A percentile compares a stretch with the other conserved stretches of the same genome.
phyloP scores from a whole-genome alignment of 2,797 vertebrate species.

The Australoheros facetus region DNA sequence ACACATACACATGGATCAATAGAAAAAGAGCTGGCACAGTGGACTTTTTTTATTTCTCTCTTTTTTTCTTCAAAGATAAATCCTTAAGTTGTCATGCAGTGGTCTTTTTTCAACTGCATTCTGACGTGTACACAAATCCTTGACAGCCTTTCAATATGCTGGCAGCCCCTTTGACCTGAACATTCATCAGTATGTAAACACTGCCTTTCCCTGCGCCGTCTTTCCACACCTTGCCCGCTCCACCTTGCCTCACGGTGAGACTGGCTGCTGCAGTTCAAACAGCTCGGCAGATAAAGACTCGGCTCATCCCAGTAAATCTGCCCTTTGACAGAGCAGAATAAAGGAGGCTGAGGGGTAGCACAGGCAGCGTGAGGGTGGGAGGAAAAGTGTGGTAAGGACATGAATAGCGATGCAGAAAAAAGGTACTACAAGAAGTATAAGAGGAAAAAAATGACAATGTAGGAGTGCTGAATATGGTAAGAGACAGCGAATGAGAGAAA shows the following conservation, averaged over 20 bases:
- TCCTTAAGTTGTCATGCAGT: background rate
- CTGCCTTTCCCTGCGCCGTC: slow-evolving; percentile 39
- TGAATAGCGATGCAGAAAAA: background rate
- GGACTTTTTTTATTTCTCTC: background rate
- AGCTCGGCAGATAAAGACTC: slow-evolving; percentile 21
- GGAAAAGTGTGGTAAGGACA: background rate
- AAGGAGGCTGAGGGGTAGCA: background rate
- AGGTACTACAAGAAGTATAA: background rate
- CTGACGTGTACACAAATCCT: background rate
- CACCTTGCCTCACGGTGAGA: slow-evolving; percentile 28
- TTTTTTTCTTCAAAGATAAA: background rate
- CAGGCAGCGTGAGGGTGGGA: background rate
- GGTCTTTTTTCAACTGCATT: background rate
- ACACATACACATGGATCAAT: background rate
- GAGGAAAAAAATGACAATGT: background rate
- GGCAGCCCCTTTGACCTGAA: slow-evolving; percentile 5
- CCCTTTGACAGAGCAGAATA: slow-evolving; percentile 14
- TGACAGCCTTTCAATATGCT: slow-evolving; percentile 17
- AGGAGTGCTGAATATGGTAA: background rate
- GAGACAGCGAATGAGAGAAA: background rate
- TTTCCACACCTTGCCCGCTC: slow-evolving; percentile 8
- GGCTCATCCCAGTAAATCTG: slow-evolving; percentile 23
- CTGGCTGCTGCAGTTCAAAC: slow-evolving; percentile 40
- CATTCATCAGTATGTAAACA: slow-evolving; percentile 52
- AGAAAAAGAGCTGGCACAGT: background rate